phyloP scores from a whole-genome alignment of 2,113 vertebrate species.

The Cromileptes altivelis region DNA sequence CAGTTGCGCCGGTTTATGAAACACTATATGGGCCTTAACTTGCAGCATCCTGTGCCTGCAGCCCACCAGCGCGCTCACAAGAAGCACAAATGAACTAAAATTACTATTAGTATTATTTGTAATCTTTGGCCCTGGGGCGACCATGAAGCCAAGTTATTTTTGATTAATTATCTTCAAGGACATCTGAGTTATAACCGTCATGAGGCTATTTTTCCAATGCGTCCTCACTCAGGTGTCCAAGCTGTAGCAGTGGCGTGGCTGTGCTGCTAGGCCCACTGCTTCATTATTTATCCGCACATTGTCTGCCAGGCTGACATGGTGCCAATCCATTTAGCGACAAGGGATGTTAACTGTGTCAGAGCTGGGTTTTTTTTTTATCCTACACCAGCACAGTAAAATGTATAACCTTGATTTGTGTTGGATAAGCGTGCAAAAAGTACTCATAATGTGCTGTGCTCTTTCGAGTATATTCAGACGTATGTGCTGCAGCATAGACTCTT shows the following conservation, averaged over 20 bases:
- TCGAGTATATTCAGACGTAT: neutral
- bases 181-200: neutral
- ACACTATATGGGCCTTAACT: neutral
- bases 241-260: neutral
- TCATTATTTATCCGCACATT: neutral
- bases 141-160: neutral
- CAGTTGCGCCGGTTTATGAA: neutral
- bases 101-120: neutral
- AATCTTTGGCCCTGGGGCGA: neutral
- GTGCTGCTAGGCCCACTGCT: neutral
- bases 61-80: neutral
- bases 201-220: neutral
- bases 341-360: neutral
- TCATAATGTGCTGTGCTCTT: neutral
- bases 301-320: neutral
- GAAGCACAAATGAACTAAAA: neutral
- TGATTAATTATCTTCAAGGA: neutral
- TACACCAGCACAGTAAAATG: neutral
- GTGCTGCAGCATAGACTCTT: neutral
- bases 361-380: too few species aligned
- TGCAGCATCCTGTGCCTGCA: neutral
- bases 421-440: neutral
- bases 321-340: neutral
- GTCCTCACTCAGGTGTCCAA: neutral
- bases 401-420: too few species aligned